A percentile compares a stretch with the other conserved stretches of the same genome.
These are phyloP conservation scores for Python bivittatus DNA, from an alignment of 2,113 vertebrate genomes.

Conservation along the genomic window DNA sequence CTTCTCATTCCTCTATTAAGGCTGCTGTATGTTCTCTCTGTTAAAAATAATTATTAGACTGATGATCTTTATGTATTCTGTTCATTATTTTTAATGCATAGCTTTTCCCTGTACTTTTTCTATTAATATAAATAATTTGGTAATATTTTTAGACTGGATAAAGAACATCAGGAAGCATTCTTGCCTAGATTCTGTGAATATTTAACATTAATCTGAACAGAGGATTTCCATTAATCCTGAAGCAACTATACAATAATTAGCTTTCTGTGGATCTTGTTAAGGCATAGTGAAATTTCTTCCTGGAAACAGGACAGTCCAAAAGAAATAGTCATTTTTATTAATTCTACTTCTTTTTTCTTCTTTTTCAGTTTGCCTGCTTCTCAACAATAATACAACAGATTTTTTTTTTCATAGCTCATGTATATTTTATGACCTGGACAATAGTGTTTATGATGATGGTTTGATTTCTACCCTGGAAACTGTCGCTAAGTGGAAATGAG, in stretches of 20 bases:
- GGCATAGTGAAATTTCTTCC: neutral
- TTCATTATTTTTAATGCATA: neutral
- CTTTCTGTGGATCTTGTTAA: neutral
- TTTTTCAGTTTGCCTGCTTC: neutral
- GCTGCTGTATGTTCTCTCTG: neutral
- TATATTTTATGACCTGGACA: neutral
- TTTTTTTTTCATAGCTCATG: neutral
- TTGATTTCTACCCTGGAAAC: slow-evolving; percentile 11
- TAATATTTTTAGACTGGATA: slow-evolving; percentile 3
- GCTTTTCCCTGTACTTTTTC: neutral
- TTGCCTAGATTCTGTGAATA: neutral
- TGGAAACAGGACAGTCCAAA: neutral
- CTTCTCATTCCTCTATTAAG: neutral
- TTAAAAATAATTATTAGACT: neutral
- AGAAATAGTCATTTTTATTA: neutral
- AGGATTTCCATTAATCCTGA: neutral
- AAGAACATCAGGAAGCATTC: neutral
- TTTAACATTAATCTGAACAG: neutral
- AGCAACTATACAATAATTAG: neutral
- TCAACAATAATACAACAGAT: neutral
- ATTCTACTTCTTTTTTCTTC: fast-evolving
- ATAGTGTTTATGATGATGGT: neutral
- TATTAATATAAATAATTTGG: neutral
- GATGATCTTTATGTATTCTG: neutral
- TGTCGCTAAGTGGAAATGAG: slow-evolving; percentile 22